A percentile compares a stretch with the other conserved stretches of the same genome.
Conservation (phyloP, 2,797 vertebrate genomes). For the Manis javanica region DNA sequence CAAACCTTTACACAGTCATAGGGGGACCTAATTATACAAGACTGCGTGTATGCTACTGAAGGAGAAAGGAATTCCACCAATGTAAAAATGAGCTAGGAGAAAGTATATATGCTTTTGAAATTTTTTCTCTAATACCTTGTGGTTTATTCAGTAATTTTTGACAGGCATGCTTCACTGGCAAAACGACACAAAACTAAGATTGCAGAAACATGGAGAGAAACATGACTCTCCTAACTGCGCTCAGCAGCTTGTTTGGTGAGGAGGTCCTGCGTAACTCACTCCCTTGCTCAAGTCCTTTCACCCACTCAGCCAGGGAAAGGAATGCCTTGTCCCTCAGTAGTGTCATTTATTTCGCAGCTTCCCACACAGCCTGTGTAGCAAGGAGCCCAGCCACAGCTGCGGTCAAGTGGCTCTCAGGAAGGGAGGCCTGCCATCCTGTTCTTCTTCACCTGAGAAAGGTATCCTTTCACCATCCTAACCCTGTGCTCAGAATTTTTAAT, state of each 20-base stretch:
- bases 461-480: neutral
- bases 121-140: slow-evolving; percentile 7
- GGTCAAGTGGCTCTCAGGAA: slow-evolving; percentile 31
- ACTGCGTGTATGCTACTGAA: neutral
- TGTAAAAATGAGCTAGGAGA: neutral
- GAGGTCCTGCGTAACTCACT: neutral
- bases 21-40: neutral
- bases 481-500: neutral
- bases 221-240: neutral
- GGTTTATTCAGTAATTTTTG: neutral
- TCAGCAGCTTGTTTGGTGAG: neutral
- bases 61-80: neutral
- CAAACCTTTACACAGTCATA: neutral
- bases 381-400: neutral
- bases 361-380: neutral
- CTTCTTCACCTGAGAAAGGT: neutral
- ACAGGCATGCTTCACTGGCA: neutral
- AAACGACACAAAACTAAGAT: neutral
- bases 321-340: neutral
- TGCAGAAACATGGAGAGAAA: neutral
- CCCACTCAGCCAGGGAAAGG: neutral
- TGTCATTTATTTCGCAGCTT: slow-evolving; percentile 47
- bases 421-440: neutral
- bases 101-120: neutral
- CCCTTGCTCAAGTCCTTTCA: neutral